Evolutionary conservation across 2,888 invertebrate species (phyloP).

Genomic region (Yponomeuta cagnagella): DNA sequence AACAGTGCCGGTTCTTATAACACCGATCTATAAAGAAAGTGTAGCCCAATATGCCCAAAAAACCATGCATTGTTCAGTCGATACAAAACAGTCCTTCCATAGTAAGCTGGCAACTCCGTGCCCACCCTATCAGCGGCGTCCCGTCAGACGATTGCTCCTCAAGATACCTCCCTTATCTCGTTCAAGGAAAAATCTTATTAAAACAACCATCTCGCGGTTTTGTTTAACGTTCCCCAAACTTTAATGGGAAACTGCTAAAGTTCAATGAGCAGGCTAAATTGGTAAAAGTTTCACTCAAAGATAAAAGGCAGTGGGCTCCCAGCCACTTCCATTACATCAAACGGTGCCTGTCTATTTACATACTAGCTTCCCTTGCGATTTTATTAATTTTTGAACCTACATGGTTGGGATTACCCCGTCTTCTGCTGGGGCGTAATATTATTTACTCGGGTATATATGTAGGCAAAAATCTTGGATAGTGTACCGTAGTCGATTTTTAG

Average conservation of each 20-base stretch:
- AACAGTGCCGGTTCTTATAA: too few relatives aligned
- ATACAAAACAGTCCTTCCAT: background rate
- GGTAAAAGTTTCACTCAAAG: constrained; percentile 32
- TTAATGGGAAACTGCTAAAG: constrained; percentile 43
- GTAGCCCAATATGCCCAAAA: too few relatives aligned
- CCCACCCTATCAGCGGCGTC: background rate
- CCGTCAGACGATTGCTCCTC: background rate
- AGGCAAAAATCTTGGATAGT: too few relatives aligned
- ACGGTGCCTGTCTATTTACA: background rate
- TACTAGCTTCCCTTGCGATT: background rate
- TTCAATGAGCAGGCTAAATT: constrained; percentile 47
- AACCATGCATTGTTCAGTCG: too few relatives aligned
- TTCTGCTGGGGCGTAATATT: too few relatives aligned
- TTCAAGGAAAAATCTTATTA: constrained; percentile 12
- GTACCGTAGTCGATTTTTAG: background rate
- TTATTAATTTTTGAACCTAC: background rate
- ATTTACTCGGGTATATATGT: too few relatives aligned
- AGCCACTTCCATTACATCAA: background rate
- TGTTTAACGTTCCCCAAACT: constrained; percentile 25
- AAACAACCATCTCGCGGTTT: constrained; percentile 5
- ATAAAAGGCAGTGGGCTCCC: constrained; percentile 35
- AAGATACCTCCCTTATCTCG: constrained; percentile 1
- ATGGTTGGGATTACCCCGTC: too few relatives aligned
- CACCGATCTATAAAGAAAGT: too few relatives aligned
- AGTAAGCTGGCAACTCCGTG: too few relatives aligned